These are phyloP conservation scores for Spinus pinus DNA, from an alignment of 2,797 vertebrate genomes.

Conservation along the genomic window DNA sequence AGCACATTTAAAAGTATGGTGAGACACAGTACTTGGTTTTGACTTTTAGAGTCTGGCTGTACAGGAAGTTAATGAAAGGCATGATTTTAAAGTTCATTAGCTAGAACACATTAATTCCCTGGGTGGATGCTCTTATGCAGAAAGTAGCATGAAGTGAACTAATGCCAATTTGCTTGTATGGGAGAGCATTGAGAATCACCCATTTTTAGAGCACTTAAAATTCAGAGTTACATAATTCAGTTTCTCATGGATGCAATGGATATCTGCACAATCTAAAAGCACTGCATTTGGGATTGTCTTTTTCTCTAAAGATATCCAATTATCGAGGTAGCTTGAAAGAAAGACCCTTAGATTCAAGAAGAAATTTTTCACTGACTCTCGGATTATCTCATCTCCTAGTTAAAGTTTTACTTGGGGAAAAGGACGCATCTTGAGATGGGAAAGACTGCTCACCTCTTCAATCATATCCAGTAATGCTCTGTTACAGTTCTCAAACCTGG, in stretches of 20 bases:
- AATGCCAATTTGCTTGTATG: not conserved
- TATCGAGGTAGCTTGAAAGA: not conserved
- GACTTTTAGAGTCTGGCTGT: not conserved
- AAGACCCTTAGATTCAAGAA: not conserved
- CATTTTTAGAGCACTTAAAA: slow-evolving; percentile 37
- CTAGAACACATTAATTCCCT: slow-evolving; percentile 1
- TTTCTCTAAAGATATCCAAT: not conserved
- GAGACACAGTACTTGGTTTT: not conserved
- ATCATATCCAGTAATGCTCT: slow-evolving; percentile 93
- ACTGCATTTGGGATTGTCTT: not conserved
- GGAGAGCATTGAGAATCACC: not conserved
- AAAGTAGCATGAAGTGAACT: slow-evolving; percentile 16
- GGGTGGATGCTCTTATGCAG: slow-evolving; percentile 1
- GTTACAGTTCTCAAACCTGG: slow-evolving; percentile 94
- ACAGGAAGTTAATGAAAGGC: slow-evolving; percentile 17
- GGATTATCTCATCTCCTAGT: not conserved
- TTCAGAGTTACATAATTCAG: slow-evolving; percentile 25
- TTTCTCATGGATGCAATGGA: not conserved
- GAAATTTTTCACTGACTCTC: not conserved
- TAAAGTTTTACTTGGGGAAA: not conserved
- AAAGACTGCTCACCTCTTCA: slow-evolving; percentile 84
- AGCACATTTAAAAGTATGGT: not conserved
- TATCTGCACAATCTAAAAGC: not conserved
- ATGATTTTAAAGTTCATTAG: slow-evolving; percentile 25
- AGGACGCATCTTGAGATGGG: not conserved